These are phyloP conservation scores for Synanthedon andrenaeformis DNA, from an alignment of 2,888 invertebrate genomes.

Conservation along the genomic window DNA sequence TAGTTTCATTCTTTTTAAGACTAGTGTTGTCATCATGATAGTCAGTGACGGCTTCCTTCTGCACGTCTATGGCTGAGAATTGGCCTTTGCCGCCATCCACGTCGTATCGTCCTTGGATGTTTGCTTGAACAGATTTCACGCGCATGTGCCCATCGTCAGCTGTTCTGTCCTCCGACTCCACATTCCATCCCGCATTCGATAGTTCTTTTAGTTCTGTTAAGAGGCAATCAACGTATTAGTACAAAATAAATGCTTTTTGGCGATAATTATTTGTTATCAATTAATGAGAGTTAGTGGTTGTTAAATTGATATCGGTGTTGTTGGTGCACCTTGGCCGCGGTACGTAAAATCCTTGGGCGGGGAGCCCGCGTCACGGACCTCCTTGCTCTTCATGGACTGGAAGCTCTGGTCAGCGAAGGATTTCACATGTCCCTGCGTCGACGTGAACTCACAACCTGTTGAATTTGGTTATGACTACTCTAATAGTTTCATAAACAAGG, in stretches of 20 bases:
- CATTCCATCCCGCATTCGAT: conserved; percentile 75
- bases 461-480: conserved; percentile 35
- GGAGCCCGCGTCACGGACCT: conserved; percentile 82
- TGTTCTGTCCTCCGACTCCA: conserved; percentile 72
- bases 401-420: conserved; percentile 82
- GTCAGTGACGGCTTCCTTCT: conserved; percentile 63
- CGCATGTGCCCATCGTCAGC: conserved; percentile 75
- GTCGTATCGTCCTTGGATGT: conserved; percentile 74
- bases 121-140: conserved; percentile 70
- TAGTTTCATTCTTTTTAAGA: conserved; percentile 45
- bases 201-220: conserved; percentile 59
- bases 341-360: conserved; percentile 74
- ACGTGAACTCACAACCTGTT: conserved; percentile 60
- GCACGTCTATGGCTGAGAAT: conserved; percentile 74
- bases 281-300: conserved; percentile 53
- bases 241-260: neutral
- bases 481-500: conserved; percentile 14
- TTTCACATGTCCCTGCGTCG: conserved; percentile 73
- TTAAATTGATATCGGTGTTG: conserved; percentile 27
- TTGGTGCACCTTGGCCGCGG: conserved; percentile 59
- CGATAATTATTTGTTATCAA: conserved; percentile 4
- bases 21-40: conserved; percentile 53
- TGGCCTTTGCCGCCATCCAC: conserved; percentile 75
- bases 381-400: conserved; percentile 81
- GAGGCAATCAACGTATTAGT: conserved; percentile 1